A percentile compares a stretch with the other conserved stretches of the same genome.
phyloP scores from a whole-genome alignment of 2,888 invertebrate species.

The Lithosia quadra region DNA sequence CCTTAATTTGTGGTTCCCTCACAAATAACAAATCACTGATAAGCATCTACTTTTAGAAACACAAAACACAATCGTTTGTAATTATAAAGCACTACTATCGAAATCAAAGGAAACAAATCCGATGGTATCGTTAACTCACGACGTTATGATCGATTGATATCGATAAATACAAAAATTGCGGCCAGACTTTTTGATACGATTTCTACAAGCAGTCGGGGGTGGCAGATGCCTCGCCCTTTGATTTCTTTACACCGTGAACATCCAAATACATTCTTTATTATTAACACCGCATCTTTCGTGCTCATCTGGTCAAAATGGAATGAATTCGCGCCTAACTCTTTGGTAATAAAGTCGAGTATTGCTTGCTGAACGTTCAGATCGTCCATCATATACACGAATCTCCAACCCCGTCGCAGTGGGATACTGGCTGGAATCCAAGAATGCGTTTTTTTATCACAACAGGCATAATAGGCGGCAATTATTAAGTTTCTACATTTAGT shows the following conservation, averaged over 20 bases:
- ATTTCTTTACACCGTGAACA: slow-evolving; percentile 57
- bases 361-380: slow-evolving; percentile 32
- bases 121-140: slow-evolving; percentile 47
- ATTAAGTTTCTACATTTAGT: slow-evolving; percentile 77
- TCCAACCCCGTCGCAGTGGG: slow-evolving; percentile 77
- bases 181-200: slow-evolving; percentile 66
- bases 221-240: slow-evolving; percentile 68
- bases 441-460: slow-evolving; percentile 75
- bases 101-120: slow-evolving; percentile 42
- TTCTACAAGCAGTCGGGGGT: slow-evolving; percentile 71
- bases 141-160: slow-evolving; percentile 66
- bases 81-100: slow-evolving; percentile 48
- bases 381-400: slow-evolving; percentile 65
- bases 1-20: slow-evolving; percentile 52
- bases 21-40: slow-evolving; percentile 55
- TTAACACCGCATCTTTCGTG: slow-evolving; percentile 51
- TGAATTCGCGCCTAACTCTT: slow-evolving; percentile 31
- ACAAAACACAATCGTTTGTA: slow-evolving; percentile 43
- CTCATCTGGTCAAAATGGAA: slow-evolving; percentile 3
- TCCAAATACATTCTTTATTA: slow-evolving; percentile 60
- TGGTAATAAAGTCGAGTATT: slow-evolving; percentile 29
- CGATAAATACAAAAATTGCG: slow-evolving; percentile 57
- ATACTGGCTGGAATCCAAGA: slow-evolving; percentile 68
- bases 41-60: slow-evolving; percentile 41
- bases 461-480: slow-evolving; percentile 73